Base-by-base conservation (phyloP, 2,888 invertebrate genomes). In the Laothoe populi region DNA sequence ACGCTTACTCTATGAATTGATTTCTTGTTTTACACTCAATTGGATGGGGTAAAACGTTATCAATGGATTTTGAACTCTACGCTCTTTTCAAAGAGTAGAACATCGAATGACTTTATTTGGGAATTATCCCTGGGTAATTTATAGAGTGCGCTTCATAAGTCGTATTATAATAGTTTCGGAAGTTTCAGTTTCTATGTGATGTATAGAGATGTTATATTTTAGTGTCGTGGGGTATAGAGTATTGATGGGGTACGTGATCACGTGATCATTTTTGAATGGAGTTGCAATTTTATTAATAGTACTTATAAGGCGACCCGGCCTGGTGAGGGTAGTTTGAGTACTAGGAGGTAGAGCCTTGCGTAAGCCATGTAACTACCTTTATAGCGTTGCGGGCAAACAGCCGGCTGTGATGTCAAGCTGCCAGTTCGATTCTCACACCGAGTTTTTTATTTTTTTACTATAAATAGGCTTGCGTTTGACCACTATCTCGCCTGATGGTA, bases 21-120 rank as follows among this genome's bases (percentile, higher is more conserved):
- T 63, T 40, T 57, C 63, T 57, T 64, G 62, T 59, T 61, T 64
- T 64, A 63, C 63, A 64, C 58, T 61, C 49, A 42, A 63, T 53
- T 63, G 48, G 64, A 64, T 63, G 62, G 62, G 64, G 63, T 61
- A 48, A 13, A 11, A 21, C 11, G 13, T 13, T 7, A n/a, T 13
- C 31, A n/a, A 40, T 19, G 24, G 2, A 61, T n/a, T 31, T 26
- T 53, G 26, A 61, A n/a, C 60, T n/a, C 21, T 26, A 44, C 21
- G 1, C n/a, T n/a, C n/a, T n/a, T 1, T 5, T 13, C 13, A 8
- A 2, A 2, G 7, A 7, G 3, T 53, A 61, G 7, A 42, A n/a
- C 19, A 23, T 53, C 21, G 38, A 53, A 19, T 61, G 16, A 11
- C 26, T 19, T 40, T 10, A 4, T 26, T n/a, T 19, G 7, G 40